Evolutionary conservation across 2,888 invertebrate species (phyloP), one percentile per base, ranked within the genome.

Genomic region (Phortica okadai): DNA sequence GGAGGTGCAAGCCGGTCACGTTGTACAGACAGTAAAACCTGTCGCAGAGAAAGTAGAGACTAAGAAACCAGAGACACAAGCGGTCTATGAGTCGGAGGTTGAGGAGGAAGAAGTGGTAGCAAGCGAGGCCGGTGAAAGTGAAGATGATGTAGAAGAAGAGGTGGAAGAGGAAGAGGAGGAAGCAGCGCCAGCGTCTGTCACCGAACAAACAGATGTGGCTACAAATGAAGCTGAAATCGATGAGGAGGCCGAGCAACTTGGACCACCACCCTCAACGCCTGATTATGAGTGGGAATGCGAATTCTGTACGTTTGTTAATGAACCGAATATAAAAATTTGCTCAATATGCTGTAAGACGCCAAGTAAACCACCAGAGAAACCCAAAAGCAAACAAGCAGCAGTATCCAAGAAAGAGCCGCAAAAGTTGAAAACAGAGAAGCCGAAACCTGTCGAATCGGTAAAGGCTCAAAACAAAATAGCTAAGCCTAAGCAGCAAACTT

Each of bases 251-350:
- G 87, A 84, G 41, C 83, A 82, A 0, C 72, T 91, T 10, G 91
- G 91, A 2, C 92, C 91, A 74, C 92, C 93, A 14, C 93, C 93
- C 0, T 92, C 92, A 1, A 92, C 93, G 14, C 94, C 94, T 0
- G 92, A 90, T 58, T 92, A 93, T 14, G 92, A 93, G 75, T 98
- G 97, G 97, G 94, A 96, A 81, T 98, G 97, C 90, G 96, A 97
- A 87, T 96, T 97, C 88, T 98, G 97, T 89, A 98, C 97, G 0
- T 97, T 95, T 89, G 95, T 97, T 3, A 98, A 98, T 89, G 95
- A 95, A 78, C 92, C 95, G 0, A 95, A 95, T 25, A 94, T 95
- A 0, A 94, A 95, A 83, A 95, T 97, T 58, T 97, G 97, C 89
- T 93, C 94, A 14, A 94, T 97, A 73, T 98, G 97, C 89, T 97